phyloP scores from a whole-genome alignment of 2,113 vertebrate species.

The Oreochromis niloticus region DNA sequence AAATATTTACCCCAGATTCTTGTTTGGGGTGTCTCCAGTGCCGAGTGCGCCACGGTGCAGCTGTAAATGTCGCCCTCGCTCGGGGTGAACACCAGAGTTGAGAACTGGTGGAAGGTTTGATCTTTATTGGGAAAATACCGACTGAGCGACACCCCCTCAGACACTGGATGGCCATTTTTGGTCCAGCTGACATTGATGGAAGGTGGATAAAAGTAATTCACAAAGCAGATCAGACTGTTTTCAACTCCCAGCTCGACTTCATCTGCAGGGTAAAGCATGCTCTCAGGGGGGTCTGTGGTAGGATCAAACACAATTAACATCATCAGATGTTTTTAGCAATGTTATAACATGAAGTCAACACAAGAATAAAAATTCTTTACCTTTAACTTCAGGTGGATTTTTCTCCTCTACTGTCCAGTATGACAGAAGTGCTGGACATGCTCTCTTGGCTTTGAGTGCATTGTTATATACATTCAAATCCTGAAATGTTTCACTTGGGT shows the following conservation, averaged over 20 bases:
- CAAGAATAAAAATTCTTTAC: neutral
- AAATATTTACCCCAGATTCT: neutral
- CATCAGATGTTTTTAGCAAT: neutral
- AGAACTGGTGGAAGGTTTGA: slow-evolving; percentile 37
- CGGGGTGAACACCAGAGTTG: slow-evolving; percentile 31
- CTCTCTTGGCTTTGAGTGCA: fast-evolving
- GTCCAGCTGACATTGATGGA: slow-evolving; percentile 36
- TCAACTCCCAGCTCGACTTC: slow-evolving; percentile 47
- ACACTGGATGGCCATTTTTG: slow-evolving; percentile 18
- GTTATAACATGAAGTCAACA: fast-evolving
- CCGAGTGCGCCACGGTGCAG: slow-evolving; percentile 37
- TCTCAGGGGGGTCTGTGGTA: slow-evolving; percentile 54
- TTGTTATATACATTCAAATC: fast-evolving
- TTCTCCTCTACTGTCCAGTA: neutral
- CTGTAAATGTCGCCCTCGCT: slow-evolving; percentile 38
- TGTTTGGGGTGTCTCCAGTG: neutral
- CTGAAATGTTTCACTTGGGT: too few relatives aligned
- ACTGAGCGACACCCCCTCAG: neutral
- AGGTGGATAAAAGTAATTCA: slow-evolving; percentile 55
- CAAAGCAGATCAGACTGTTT: slow-evolving; percentile 70
- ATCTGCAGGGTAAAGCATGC: slow-evolving; percentile 37
- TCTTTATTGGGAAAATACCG: slow-evolving; percentile 24
- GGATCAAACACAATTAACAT: neutral
- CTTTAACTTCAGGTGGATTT: neutral
- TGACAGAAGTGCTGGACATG: neutral